Percentiles rank a stretch among this genome's conserved stretches.
phyloP scores from a whole-genome alignment of 2,797 vertebrate genomes.

The Falco cherrug region DNA sequence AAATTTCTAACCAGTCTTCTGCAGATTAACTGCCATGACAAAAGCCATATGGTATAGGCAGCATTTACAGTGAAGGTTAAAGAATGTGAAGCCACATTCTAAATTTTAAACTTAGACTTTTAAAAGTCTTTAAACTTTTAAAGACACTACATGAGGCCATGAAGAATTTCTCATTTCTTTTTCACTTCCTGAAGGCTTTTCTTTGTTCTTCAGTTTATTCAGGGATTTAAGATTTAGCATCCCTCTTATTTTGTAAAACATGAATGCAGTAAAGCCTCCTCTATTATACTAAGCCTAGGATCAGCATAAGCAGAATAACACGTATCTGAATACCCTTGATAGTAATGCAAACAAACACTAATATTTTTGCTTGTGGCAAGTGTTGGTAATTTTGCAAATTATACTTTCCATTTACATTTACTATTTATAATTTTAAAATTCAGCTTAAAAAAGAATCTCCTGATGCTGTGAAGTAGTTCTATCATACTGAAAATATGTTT shows the following conservation, averaged over 20 bases:
- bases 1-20: neutral
- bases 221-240: neutral
- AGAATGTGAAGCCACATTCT: neutral
- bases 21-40: neutral
- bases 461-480: conserved; percentile 12
- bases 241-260: neutral
- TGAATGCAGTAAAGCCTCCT: neutral
- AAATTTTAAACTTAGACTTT: neutral
- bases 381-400: conserved; percentile 64
- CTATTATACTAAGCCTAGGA: neutral
- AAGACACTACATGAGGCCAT: neutral
- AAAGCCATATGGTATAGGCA: neutral
- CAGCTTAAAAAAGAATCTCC: conserved; percentile 25
- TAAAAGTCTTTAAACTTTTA: neutral
- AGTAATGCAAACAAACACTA: conserved; percentile 42
- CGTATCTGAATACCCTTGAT: conserved; percentile 53
- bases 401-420: conserved; percentile 25
- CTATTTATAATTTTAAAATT: conserved; percentile 56
- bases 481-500: neutral
- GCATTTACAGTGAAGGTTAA: neutral
- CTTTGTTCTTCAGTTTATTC: neutral
- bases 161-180: neutral
- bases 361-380: conserved; percentile 29
- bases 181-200: neutral
- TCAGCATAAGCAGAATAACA: neutral